Conservation (phyloP, 2,797 vertebrate species). For the Nasua narica region DNA sequence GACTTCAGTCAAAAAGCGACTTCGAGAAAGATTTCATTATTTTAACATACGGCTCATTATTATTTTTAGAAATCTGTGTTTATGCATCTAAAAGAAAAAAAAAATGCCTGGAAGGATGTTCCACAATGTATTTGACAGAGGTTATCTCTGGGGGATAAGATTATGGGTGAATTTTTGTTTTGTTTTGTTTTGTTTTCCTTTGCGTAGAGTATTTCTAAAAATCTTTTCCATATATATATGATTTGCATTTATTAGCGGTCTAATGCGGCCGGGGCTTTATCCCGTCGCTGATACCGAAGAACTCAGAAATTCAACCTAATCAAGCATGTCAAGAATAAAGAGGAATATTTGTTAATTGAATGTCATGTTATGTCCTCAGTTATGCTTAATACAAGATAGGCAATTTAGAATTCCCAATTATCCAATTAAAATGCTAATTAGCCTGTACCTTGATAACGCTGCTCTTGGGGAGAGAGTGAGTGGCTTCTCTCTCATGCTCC, state of each 20-base stretch:
- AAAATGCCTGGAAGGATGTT: background rate
- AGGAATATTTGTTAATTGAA: constrained; percentile 72
- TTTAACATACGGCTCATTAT: background rate
- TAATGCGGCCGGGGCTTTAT: background rate
- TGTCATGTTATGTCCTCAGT: constrained; percentile 67
- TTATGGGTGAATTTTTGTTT: background rate
- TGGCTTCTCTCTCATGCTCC: constrained; percentile 23
- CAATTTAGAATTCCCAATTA: constrained; percentile 80
- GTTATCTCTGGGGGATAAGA: background rate
- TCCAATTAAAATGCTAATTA: constrained; percentile 84
- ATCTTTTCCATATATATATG: background rate
- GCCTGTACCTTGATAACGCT: constrained; percentile 60
- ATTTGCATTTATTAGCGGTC: background rate
- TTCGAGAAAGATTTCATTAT: background rate
- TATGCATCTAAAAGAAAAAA: background rate
- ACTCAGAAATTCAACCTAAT: constrained; percentile 35
- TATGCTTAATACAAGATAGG: constrained; percentile 74
- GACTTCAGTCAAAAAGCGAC: background rate
- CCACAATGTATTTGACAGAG: background rate
- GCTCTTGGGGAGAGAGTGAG: constrained; percentile 61
- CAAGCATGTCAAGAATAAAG: constrained; percentile 64
- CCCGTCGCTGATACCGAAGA: background rate
- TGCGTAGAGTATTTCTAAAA: background rate
- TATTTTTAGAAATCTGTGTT: background rate
- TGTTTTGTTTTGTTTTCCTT: background rate